Evolutionary conservation across 1,140 invertebrate species (phyloP).

Genomic region (Vollenhovia emeryi): DNA sequence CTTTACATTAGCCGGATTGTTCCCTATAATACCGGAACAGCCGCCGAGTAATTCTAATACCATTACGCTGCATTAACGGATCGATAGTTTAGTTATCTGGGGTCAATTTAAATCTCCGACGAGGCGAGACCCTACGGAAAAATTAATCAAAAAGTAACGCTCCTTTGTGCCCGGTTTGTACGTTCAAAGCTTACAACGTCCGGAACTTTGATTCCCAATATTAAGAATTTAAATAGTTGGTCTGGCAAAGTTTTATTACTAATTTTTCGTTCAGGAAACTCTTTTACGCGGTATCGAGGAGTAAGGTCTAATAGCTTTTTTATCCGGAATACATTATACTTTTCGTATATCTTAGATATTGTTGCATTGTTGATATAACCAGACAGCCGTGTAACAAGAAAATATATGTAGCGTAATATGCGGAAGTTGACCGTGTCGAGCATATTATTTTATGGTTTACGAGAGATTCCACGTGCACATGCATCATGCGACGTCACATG

Average conservation of each 20-base stretch:
- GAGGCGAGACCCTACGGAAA: not conserved
- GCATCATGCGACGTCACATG: not conserved
- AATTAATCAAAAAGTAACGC: slow-evolving; percentile 33
- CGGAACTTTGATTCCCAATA: slow-evolving; percentile 27
- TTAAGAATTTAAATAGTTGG: slow-evolving; percentile 20
- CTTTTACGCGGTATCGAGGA: not conserved
- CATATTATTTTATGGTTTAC: slow-evolving; percentile 4
- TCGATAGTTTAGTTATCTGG: not conserved
- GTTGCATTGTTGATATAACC: slow-evolving; percentile 8
- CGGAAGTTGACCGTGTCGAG: slow-evolving; percentile 6
- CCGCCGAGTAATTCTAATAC: not conserved
- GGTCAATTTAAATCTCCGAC: slow-evolving; percentile 7
- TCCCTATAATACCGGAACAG: slow-evolving; percentile 1
- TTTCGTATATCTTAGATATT: slow-evolving; percentile 14
- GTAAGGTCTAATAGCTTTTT: not conserved
- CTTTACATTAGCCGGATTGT: not conserved
- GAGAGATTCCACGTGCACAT: not conserved
- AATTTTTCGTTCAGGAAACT: not conserved
- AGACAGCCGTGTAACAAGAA: slow-evolving; percentile 40
- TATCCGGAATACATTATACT: not conserved
- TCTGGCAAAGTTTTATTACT: not conserved
- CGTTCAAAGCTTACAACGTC: not conserved
- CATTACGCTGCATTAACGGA: not conserved
- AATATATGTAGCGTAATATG: not conserved
- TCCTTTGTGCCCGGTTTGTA: not conserved